A percentile compares a stretch with the other conserved stretches of the same genome.
phyloP scores from a whole-genome alignment of 2,113 vertebrate genomes.

The Chlorodrepanis virens region DNA sequence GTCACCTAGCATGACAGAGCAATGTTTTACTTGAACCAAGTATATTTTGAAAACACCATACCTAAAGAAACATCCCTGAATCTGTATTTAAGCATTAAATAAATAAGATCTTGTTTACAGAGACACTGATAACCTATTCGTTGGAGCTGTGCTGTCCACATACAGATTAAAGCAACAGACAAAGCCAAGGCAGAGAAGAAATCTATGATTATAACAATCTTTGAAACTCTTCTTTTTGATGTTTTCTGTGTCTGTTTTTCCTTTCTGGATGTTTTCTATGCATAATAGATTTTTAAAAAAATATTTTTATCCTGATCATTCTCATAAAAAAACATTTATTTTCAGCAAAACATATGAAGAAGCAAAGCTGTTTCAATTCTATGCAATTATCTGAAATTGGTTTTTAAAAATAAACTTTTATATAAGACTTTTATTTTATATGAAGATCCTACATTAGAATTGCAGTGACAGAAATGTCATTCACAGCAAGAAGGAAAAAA shows the following conservation, averaged over 20 bases:
- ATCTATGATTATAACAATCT: neutral
- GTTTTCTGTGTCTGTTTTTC: neutral
- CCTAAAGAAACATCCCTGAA: neutral
- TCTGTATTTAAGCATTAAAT: neutral
- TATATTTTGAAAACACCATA: neutral
- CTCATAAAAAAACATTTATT: neutral
- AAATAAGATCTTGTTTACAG: neutral
- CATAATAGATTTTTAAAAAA: neutral
- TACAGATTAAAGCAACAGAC: neutral
- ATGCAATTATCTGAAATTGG: neutral
- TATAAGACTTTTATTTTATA: neutral
- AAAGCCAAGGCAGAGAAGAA: neutral
- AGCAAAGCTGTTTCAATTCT: neutral
- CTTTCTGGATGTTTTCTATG: neutral
- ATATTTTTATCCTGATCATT: neutral
- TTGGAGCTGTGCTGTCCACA: neutral
- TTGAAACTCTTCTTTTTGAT: neutral
- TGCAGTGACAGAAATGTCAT: neutral
- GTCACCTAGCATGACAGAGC: neutral
- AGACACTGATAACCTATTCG: neutral
- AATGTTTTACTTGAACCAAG: neutral
- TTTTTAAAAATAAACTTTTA: neutral
- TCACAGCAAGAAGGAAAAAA: neutral
- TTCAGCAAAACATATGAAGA: neutral
- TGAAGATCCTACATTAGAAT: neutral